Percentiles rank a stretch among this genome's conserved stretches.
These are phyloP conservation scores for Calyptomena viridis DNA, from an alignment of 2,113 vertebrate genomes.

Conservation along the genomic window DNA sequence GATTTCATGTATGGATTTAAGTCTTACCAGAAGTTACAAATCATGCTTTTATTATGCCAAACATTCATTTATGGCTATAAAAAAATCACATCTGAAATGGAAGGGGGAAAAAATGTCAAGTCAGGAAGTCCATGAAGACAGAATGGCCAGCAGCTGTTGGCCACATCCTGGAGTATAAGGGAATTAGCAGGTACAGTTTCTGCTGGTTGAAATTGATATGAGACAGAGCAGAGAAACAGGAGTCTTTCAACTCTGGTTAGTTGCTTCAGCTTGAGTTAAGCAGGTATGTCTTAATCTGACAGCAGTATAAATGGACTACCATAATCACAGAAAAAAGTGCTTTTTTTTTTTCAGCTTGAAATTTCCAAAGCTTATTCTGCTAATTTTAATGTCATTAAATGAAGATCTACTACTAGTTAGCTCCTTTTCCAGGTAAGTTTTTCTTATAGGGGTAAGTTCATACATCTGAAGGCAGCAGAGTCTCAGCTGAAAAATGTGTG, in stretches of 20 bases:
- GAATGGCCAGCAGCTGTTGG: background rate
- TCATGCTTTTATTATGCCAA: background rate
- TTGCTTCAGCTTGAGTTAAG: background rate
- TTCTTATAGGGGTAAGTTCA: background rate
- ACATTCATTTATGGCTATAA: background rate
- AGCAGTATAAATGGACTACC: background rate
- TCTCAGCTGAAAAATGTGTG: background rate
- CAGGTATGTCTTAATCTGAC: background rate
- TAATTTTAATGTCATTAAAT: background rate
- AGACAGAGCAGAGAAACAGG: background rate
- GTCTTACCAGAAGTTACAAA: background rate
- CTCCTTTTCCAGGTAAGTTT: background rate
- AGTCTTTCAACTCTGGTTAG: background rate
- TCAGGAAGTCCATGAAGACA: background rate
- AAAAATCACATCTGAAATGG: background rate
- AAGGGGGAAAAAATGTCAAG: background rate
- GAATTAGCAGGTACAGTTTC: background rate
- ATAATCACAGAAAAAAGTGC: background rate
- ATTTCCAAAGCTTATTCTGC: background rate
- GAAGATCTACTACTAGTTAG: background rate
- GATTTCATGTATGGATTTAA: background rate
- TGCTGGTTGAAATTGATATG: background rate
- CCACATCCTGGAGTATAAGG: background rate
- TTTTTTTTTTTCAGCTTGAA: background rate
- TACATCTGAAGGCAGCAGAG: background rate